Conservation (phyloP, 30 jellyfish, hydroid and myxozoan species). For the Catostylus mosaicus region DNA sequence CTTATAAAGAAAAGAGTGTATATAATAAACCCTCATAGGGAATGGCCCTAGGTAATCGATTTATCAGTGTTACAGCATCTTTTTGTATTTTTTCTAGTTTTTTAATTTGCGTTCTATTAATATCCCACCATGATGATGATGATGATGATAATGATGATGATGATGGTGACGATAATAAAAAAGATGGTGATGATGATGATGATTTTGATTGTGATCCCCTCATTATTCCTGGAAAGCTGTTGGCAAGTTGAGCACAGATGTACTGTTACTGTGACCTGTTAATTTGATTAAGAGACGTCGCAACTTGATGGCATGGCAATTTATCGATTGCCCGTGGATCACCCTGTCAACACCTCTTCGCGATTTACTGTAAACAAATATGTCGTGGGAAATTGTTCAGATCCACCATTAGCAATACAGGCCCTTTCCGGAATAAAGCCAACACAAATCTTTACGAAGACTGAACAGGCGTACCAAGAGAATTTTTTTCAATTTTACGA, state of each 20-base stretch:
- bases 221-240: not conserved
- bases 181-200: too few species aligned
- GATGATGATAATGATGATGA: too few species aligned
- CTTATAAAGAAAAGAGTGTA: too few species aligned
- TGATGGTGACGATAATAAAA: too few species aligned
- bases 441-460: too few species aligned
- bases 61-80: not conserved
- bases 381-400: constrained; percentile 12
- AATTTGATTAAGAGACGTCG: constrained; percentile 25
- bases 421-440: too few species aligned
- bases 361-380: not conserved
- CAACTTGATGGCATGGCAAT: not conserved
- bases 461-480: too few species aligned
- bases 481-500: too few species aligned
- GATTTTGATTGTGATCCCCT: too few species aligned
- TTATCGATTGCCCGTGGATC: constrained; percentile 9
- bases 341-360: constrained; percentile 15
- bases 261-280: constrained; percentile 6
- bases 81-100: not conserved
- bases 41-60: not conserved
- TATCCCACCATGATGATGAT: too few species aligned
- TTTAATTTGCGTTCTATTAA: not conserved
- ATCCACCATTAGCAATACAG: too few species aligned
- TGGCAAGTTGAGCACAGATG: not conserved
- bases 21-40: not conserved